Evolutionary conservation across 2,113 vertebrate genomes (phyloP), one percentile per base, ranked within the genome.

Genomic region (Rhynchopsitta pachyrhyncha): DNA sequence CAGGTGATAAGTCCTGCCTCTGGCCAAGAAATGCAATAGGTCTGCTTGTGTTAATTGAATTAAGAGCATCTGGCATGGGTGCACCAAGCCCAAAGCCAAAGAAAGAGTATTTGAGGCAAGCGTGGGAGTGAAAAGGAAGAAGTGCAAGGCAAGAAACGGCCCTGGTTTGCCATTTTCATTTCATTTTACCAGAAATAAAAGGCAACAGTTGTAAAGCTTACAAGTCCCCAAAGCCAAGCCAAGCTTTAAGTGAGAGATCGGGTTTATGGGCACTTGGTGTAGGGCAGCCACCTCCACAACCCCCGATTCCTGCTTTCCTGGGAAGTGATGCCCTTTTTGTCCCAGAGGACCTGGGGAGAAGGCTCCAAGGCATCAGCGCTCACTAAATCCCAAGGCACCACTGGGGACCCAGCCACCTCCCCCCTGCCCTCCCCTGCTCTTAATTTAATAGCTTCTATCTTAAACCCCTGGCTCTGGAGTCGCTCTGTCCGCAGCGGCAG

Each of bases 401-500:
- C 10, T 28, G 64, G 57, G 4, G 13, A 52, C 46, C 27, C 0
- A 2, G 6, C 46, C 63, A 28, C 55, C 80, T 83, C 18, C 22
- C 15, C 37, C 12, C 19, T 62, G 53, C 46, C 24, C 35, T 78
- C 29, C 77, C 66, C 66, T 76, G 35, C 62, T 82, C 67, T 76
- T 71, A 27, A 92, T 10, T 55, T 88, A 33, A 50, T 55, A 92
- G 62, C 75, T 94, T 53, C 80, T 86, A 25, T 82, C 92, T 86
- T 76, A 88, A 82, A 63, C 28, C 57, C 47, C 77, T 44, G 69
- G 46, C 60, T 75, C 55, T 75, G 77, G 53, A 83, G 53, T 11
- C 2, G 7, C 73, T 89, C 41, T 24, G 77, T 28, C 59, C 0
- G 0, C 53, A 50, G 59, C 0, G 1, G 53, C 15, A 19, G 74